Evolutionary conservation across 2,888 invertebrate genomes (phyloP).

Genomic region (Amitus sp.): DNA sequence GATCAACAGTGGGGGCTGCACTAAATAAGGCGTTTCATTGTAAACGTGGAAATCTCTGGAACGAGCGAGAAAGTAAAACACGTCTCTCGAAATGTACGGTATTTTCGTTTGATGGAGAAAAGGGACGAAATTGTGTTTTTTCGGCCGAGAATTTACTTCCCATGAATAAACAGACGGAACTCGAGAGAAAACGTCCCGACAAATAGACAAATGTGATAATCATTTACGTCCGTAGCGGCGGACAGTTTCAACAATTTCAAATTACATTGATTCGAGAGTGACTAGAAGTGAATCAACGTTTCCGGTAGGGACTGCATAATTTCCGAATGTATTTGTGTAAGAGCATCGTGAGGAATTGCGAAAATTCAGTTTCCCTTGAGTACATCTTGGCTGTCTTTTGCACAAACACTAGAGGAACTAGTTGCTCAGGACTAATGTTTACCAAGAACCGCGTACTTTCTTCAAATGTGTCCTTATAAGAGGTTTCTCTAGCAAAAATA

Average conservation of each 20-base stretch:
- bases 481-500: slow-evolving; percentile 20
- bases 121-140: too few species aligned
- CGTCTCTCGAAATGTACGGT: background rate
- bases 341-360: slow-evolving; percentile 24
- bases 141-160: too few species aligned
- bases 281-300: slow-evolving; percentile 7
- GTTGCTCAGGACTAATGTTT: slow-evolving; percentile 41
- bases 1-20: background rate
- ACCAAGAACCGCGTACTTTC: slow-evolving; percentile 53
- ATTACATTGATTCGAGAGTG: too few species aligned
- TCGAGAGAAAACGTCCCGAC: too few species aligned
- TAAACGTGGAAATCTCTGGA: background rate
- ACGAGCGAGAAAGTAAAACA: background rate
- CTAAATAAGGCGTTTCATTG: background rate
- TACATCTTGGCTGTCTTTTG: slow-evolving; percentile 26
- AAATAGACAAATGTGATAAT: too few species aligned
- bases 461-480: slow-evolving; percentile 22
- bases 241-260: too few species aligned
- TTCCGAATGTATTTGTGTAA: slow-evolving; percentile 4
- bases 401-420: slow-evolving; percentile 13
- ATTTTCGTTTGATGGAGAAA: background rate
- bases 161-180: too few species aligned
- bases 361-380: slow-evolving; percentile 30
- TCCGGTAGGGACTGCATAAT: background rate
- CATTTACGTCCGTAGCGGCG: too few species aligned